These are phyloP conservation scores for Charadrius vociferus DNA, from an alignment of 2,113 vertebrate genomes.

Conservation along the genomic window DNA sequence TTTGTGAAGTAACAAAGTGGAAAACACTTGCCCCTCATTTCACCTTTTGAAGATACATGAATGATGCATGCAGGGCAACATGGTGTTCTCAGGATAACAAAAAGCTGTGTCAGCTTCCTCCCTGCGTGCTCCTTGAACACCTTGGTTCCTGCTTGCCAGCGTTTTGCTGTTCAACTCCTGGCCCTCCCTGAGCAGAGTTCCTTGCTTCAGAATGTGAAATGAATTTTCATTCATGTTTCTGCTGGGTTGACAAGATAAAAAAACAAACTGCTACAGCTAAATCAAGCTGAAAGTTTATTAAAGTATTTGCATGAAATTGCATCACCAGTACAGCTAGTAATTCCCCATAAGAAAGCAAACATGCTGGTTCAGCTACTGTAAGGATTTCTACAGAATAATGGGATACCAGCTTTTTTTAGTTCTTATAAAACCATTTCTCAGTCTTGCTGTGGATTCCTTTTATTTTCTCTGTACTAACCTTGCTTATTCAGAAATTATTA, in stretches of 20 bases:
- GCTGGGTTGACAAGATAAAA: background rate
- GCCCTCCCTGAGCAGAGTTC: background rate
- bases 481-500: background rate
- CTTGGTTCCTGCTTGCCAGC: background rate
- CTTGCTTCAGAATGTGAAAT: background rate
- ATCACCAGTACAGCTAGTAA: background rate
- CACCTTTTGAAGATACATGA: background rate
- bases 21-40: background rate
- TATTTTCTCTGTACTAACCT: background rate
- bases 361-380: background rate
- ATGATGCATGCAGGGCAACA: background rate
- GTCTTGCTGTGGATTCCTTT: background rate
- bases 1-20: background rate
- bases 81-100: background rate
- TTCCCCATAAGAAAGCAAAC: background rate
- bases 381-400: background rate
- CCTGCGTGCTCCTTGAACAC: accelerated
- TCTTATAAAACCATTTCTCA: background rate
- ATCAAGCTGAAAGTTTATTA: background rate
- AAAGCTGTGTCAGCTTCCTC: background rate
- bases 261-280: background rate
- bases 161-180: background rate
- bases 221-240: background rate
- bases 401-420: background rate
- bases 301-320: background rate